Base-by-base conservation (phyloP, 2,113 vertebrate species). In the Atlantisia rogersi region DNA sequence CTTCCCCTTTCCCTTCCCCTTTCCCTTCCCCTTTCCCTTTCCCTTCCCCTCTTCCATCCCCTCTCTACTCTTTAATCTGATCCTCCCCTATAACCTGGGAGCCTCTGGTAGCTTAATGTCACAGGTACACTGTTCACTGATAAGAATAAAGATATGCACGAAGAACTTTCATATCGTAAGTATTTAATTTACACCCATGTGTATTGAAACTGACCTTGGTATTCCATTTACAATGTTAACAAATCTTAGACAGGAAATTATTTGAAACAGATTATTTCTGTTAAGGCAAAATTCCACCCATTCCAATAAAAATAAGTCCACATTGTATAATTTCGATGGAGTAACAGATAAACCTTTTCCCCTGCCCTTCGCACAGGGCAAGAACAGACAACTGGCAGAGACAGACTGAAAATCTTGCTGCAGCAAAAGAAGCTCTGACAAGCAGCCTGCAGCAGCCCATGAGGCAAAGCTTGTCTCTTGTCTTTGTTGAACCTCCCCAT, bases 1-100 rank as follows among this genome's bases (percentile, higher is more conserved):
- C 7, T 44, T 44, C 42, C 4, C 20, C n/a, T n/a, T 6, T 22
- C 10, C 9, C 1, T n/a, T n/a, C 0, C 12, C 15, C 2, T 1
- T n/a, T 19, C 22, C 32, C 9, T 18, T 24, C 22, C 32, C 59
- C 50, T 24, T 22, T 52, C 21, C 67, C 21, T 22, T 37, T 37
- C 18, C 37, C 12, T 79, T 69, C 17, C 15, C 31, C 10, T 35
- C 16, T 65, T 85, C 11, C 44, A 11, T n/a, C 8, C 19, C 11
- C 14, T 35, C n/a, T 37, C 29, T 68, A 37, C 9, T 25, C 28
- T 79, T 17, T 5, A 63, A 19, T 63, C 59, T 37, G 46, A 78
- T 55, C 29, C 26, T 71, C 35, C 14, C 24, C 11, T 75, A 44
- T 2, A 1, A 58, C 7, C 13, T 37, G 14, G 17, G 82, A 82